Evolutionary conservation across 2,888 invertebrate species (phyloP).

Genomic region (Drosophila atroscutellata): DNA sequence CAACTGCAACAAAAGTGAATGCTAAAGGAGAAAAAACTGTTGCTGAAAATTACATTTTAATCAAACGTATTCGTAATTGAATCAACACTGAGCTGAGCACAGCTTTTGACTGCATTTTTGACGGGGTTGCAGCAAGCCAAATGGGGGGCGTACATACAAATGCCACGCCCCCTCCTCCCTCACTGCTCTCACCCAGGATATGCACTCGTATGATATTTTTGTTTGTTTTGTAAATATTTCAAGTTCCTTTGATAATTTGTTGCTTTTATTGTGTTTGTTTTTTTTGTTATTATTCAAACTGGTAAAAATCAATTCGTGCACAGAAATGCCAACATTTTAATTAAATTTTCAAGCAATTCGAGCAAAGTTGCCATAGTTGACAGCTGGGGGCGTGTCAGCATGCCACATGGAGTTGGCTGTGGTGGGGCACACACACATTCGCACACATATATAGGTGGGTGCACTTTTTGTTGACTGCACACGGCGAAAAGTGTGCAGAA

Average conservation of each 20-base stretch:
- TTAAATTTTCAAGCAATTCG: conserved; percentile 73
- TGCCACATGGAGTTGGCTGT: background rate
- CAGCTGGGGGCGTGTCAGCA: conserved; percentile 20
- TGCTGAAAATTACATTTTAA: conserved; percentile 41
- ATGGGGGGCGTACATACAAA: background rate
- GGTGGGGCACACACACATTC: background rate
- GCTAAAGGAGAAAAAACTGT: conserved; percentile 4
- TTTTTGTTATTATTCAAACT: conserved; percentile 21
- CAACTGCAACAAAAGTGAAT: background rate
- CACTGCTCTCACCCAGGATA: background rate
- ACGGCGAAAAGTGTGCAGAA: conserved; percentile 56
- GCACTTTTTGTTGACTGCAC: conserved; percentile 62
- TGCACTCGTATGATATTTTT: conserved; percentile 17
- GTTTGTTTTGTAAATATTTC: conserved; percentile 32
- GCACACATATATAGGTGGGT: conserved; percentile 34
- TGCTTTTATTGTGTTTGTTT: conserved; percentile 9
- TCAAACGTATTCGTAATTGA: conserved; percentile 54
- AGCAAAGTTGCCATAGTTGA: conserved; percentile 63
- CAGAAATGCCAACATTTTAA: conserved; percentile 71
- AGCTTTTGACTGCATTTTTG: conserved; percentile 16
- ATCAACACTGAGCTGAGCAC: conserved; percentile 41
- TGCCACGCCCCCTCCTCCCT: conserved; percentile 25
- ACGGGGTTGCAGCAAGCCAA: conserved; percentile 17
- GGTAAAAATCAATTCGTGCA: conserved; percentile 58
- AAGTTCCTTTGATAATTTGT: conserved; percentile 33